These are phyloP conservation scores for Gallinago paraguaiae DNA, from an alignment of 2,113 vertebrate species.

Conservation along the genomic window DNA sequence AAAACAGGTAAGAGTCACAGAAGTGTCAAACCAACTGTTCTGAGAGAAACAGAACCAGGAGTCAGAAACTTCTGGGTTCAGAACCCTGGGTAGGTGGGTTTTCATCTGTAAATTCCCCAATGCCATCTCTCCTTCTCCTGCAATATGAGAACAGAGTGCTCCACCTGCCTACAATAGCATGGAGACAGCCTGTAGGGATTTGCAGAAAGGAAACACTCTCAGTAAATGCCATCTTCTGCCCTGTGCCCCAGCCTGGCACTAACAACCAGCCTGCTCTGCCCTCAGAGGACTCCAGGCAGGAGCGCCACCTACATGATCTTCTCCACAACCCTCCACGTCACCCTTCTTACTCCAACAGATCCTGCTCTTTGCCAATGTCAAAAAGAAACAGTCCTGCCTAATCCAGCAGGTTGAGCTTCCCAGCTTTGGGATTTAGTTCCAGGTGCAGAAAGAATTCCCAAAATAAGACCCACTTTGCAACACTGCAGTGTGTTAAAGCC, in stretches of 20 bases:
- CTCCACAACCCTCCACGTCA: not conserved
- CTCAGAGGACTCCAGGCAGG: not conserved
- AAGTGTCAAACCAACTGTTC: not conserved
- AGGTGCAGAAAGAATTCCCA: not conserved
- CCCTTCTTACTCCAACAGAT: not conserved
- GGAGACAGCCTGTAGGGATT: not conserved
- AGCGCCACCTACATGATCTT: not conserved
- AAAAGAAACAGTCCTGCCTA: not conserved
- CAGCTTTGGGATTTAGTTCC: not conserved
- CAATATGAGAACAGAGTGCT: not conserved
- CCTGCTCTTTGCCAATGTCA: not conserved
- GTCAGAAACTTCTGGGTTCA: not conserved
- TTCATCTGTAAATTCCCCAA: not conserved
- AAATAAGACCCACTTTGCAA: not conserved
- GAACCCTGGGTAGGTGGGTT: not conserved
- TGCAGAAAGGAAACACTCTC: not conserved
- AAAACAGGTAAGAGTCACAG: not conserved
- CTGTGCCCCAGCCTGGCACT: not conserved
- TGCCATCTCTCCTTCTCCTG: not conserved
- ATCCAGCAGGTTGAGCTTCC: not conserved
- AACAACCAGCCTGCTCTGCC: not conserved
- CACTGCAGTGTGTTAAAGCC: not conserved
- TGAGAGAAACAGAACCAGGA: not conserved
- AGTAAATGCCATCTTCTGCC: not conserved
- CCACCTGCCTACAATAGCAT: not conserved